Percentiles rank a stretch among this genome's conserved stretches.
Evolutionary conservation across 35 echinoderm and acorn worm species (phyloP).

Genomic region (Ophioderma brevispina): DNA sequence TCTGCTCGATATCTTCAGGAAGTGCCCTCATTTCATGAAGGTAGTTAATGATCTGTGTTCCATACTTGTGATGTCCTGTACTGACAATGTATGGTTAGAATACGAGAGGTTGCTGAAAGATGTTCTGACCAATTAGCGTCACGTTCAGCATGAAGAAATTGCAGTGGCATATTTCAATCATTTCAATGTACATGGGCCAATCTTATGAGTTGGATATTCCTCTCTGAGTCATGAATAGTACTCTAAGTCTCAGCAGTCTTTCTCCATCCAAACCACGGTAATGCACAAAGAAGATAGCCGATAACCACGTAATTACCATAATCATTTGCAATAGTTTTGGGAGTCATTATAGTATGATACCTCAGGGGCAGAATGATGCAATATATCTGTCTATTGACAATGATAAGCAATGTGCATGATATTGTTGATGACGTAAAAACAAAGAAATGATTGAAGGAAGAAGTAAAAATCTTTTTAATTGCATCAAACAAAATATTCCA

Average conservation of each 20-base stretch:
- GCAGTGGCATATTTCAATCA: too few species aligned
- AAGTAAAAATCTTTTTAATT: not conserved
- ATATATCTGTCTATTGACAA: not conserved
- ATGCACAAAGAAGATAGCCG: not conserved
- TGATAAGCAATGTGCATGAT: not conserved
- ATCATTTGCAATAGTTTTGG: not conserved
- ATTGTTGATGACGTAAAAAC: not conserved
- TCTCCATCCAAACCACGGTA: conserved; percentile 6
- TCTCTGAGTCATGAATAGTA: too few species aligned
- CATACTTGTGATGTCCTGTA: too few species aligned
- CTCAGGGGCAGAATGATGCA: not conserved
- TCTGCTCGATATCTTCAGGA: too few species aligned
- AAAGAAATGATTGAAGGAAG: not conserved
- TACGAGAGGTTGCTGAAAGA: too few species aligned
- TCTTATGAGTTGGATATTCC: too few species aligned
- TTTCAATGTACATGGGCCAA: too few species aligned
- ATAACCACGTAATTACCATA: not conserved
- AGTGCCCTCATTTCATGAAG: too few species aligned
- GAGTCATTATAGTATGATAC: conserved; percentile 2
- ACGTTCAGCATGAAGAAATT: too few species aligned
- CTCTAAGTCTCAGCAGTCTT: not conserved
- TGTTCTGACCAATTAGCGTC: too few species aligned
- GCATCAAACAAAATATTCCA: not conserved
- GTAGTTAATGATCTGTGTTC: too few species aligned
- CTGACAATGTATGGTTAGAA: too few species aligned